These are phyloP conservation scores for Oreocharis arfaki DNA, from an alignment of 2,113 vertebrate species.

Conservation along the genomic window DNA sequence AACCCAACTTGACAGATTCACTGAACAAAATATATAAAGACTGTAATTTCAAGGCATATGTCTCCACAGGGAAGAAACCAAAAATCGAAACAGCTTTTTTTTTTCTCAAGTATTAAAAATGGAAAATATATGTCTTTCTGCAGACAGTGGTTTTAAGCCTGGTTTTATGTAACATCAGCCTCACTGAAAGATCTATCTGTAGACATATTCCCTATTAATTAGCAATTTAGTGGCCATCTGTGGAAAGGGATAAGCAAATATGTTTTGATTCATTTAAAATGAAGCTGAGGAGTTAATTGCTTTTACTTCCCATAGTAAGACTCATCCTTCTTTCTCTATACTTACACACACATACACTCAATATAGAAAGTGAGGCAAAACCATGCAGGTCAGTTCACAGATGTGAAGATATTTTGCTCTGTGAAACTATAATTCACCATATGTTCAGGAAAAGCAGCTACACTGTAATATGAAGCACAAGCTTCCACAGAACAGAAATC, in stretches of 20 bases:
- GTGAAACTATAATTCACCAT: background rate
- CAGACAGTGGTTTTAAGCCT: background rate
- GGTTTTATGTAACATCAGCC: background rate
- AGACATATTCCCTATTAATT: background rate
- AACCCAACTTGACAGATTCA: background rate
- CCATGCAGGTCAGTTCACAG: background rate
- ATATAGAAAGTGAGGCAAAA: background rate
- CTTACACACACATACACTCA: background rate
- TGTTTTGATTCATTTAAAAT: constrained; percentile 6
- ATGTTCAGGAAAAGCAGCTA: background rate
- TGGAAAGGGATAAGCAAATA: constrained; percentile 13
- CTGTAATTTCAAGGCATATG: background rate
- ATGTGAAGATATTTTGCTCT: background rate
- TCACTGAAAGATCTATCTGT: background rate
- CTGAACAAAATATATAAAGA: background rate
- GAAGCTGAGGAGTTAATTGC: background rate
- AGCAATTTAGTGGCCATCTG: constrained; percentile 3
- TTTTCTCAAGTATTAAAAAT: background rate
- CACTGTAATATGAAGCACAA: background rate
- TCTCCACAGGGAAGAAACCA: constrained; percentile 3
- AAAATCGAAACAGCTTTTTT: background rate
- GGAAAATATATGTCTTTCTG: background rate
- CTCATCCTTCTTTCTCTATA: background rate
- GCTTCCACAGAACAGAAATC: background rate
- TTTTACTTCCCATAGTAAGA: background rate